Evolutionary conservation across 2,113 vertebrate species (phyloP).

Genomic region (Puntigrus tetrazona): DNA sequence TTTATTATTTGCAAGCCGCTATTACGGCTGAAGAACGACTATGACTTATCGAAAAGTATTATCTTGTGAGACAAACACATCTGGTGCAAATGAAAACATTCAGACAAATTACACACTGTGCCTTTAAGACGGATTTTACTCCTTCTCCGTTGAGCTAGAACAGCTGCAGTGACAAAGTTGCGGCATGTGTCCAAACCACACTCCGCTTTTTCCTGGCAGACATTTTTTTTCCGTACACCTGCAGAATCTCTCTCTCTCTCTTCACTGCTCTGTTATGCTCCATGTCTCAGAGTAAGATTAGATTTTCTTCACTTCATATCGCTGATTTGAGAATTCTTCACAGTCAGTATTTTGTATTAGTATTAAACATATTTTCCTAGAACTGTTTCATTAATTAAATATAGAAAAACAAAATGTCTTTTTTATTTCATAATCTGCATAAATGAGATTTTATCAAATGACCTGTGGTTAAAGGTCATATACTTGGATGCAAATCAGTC

Average conservation of each 20-base stretch:
- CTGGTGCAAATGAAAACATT: constrained; percentile 11
- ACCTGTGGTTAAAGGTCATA: not conserved
- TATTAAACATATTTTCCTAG: not conserved
- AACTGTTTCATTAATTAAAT: not conserved
- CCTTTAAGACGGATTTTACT: constrained; percentile 20
- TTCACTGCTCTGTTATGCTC: constrained; percentile 2
- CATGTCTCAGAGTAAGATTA: not conserved
- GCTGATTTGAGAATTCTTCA: not conserved
- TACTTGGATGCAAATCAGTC: not conserved
- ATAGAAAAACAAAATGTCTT: not conserved
- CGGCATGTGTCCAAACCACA: constrained; percentile 39
- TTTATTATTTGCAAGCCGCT: constrained; percentile 2
- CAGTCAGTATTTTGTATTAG: too few relatives aligned
- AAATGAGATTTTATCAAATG: not conserved
- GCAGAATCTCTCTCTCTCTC: constrained; percentile 43
- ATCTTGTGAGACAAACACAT: constrained; percentile 6
- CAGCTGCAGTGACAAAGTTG: constrained; percentile 18
- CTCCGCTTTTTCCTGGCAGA: constrained; percentile 50
- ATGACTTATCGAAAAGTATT: constrained; percentile 2
- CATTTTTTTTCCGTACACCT: constrained; percentile 51
- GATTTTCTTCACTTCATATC: not conserved
- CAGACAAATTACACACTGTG: constrained; percentile 2
- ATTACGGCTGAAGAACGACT: not conserved
- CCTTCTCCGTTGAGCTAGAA: not conserved
- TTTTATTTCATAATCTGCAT: not conserved